Evolutionary conservation across 1,140 invertebrate species (phyloP).

Genomic region (Ostrea denselamellosa): DNA sequence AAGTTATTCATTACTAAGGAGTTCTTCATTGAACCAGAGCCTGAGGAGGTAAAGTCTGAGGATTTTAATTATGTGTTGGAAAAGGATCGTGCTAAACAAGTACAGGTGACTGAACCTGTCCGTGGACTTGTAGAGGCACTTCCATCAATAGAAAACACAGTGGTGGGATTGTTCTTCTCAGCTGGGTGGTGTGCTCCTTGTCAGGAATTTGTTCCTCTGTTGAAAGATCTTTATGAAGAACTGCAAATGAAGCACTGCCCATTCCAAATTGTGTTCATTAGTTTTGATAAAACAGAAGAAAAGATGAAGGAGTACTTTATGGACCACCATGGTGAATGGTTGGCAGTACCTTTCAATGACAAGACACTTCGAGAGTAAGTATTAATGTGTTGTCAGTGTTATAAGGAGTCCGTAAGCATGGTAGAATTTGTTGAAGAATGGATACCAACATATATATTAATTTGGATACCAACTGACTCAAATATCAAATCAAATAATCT

Average conservation of each 20-base stretch:
- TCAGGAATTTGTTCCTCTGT: conserved; percentile 78
- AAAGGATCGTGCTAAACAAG: conserved; percentile 2
- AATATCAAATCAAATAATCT: no score
- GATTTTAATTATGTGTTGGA: conserved; percentile 38
- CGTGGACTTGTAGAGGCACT: conserved; percentile 48
- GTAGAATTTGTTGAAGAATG: no score
- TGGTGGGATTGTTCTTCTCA: conserved; percentile 79
- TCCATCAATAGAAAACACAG: conserved; percentile 55
- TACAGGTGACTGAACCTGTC: neutral
- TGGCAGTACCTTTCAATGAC: conserved; percentile 64
- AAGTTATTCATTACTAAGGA: conserved; percentile 52
- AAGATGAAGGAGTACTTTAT: conserved; percentile 84
- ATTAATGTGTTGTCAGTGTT: neutral
- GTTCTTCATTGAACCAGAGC: conserved; percentile 40
- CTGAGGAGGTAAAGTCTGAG: neutral
- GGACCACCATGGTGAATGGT: conserved; percentile 76
- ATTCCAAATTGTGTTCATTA: conserved; percentile 85
- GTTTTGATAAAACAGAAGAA: conserved; percentile 83
- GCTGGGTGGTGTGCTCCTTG: conserved; percentile 82
- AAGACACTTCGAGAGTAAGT: conserved; percentile 62
- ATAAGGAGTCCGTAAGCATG: no score
- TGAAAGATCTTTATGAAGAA: conserved; percentile 79
- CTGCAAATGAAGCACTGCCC: conserved; percentile 82
- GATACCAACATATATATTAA: no score
- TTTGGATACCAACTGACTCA: no score